phyloP scores from a whole-genome alignment of 1,140 invertebrate species.

The Drosophila gunungcola region DNA sequence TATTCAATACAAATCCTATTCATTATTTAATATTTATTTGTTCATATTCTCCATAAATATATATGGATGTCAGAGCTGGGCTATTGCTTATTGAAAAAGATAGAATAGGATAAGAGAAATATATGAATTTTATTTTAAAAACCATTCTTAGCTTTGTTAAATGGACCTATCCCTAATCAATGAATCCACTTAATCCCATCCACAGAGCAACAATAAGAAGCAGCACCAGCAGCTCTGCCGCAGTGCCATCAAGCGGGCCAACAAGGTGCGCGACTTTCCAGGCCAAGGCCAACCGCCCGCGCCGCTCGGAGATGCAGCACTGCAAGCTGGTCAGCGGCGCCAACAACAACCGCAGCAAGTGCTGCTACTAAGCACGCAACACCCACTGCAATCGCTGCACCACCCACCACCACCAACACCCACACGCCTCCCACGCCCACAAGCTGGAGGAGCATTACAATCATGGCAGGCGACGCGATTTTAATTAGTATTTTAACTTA shows the following conservation, averaged over 20 bases:
- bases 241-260: slow-evolving; percentile 87
- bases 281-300: slow-evolving; percentile 87
- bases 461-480: slow-evolving; percentile 73
- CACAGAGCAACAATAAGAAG: slow-evolving; percentile 84
- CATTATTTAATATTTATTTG: no score
- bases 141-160: background rate
- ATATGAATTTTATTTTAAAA: background rate
- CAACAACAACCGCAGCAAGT: slow-evolving; percentile 91
- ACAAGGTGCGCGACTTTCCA: slow-evolving; percentile 89
- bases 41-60: no score
- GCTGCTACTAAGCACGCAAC: slow-evolving; percentile 84
- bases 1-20: no score
- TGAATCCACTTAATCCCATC: background rate
- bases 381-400: slow-evolving; percentile 1
- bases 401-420: slow-evolving; percentile 20
- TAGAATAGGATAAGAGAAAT: background rate
- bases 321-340: slow-evolving; percentile 87
- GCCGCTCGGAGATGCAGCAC: slow-evolving; percentile 88
- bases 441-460: slow-evolving; percentile 53
- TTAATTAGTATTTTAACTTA: slow-evolving; percentile 82
- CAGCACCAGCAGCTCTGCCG: slow-evolving; percentile 86
- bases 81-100: no score
- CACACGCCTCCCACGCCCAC: slow-evolving; percentile 3
- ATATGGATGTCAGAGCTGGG: no score
- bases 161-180: background rate